Percentiles rank a stretch among this genome's conserved stretches.
Conservation (phyloP, 2,113 vertebrate species). For the Istiophorus platypterus region DNA sequence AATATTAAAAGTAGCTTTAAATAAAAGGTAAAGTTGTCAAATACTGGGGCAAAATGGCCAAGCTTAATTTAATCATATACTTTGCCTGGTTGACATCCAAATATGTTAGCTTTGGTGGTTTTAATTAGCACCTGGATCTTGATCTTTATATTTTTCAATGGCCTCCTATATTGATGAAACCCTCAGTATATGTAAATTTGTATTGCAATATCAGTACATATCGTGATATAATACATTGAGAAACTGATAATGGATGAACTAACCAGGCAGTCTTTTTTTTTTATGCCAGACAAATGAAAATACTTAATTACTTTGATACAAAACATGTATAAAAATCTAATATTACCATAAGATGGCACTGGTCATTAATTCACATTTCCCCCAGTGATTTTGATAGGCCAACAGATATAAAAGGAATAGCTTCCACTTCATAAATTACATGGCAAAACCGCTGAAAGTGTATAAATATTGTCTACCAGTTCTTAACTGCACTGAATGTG, state of each 20-base stretch:
- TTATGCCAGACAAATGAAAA: background rate
- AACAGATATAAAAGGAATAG: background rate
- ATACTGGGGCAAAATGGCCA: background rate
- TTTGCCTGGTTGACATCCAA: background rate
- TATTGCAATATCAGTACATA: background rate
- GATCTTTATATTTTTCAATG: background rate
- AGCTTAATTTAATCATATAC: background rate
- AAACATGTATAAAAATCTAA: background rate
- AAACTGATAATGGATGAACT: background rate
- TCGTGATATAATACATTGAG: background rate
- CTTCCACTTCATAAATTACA: background rate
- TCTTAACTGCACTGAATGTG: slow-evolving; percentile 1
- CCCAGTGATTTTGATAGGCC: background rate
- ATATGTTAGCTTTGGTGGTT: background rate
- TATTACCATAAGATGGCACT: background rate
- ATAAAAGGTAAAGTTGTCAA: background rate
- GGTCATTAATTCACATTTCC: background rate
- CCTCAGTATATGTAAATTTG: background rate
- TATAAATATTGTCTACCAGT: background rate
- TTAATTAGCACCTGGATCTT: background rate
- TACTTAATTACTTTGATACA: background rate
- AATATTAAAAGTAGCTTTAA: background rate
- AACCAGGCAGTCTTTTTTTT: background rate
- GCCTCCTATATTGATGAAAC: background rate
- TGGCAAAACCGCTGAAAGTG: background rate